Base-by-base conservation (phyloP, 1,140 invertebrate genomes). In the Bombus pyrosoma region DNA sequence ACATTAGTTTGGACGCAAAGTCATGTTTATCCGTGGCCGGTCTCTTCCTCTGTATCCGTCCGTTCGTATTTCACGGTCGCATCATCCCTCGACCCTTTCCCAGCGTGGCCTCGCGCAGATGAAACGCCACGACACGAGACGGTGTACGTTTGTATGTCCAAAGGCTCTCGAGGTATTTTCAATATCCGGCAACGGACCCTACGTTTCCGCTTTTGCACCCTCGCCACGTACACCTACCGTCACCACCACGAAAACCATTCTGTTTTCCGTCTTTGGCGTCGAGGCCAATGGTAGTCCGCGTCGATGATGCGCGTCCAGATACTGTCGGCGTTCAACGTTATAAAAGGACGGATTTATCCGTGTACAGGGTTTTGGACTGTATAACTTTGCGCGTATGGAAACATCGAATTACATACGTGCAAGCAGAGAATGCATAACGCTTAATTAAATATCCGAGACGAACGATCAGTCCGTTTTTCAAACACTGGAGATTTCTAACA, bases 161-260 rank as follows among this genome's bases (percentile, higher is more conserved):
- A 76, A 85, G 83, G 82, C 86, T 90, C 86, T 87, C 89, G 85
- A 90, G 91, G 92, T 93, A 93, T 93, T 93, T 93, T 93, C 92
- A 93, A 93, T 93, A 93, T 93, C 92, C 92, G 91, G 86, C 83
- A 62, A 85, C 86, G 81, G 88, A 64, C 76, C 88, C 72, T 73
- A 72, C 81, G 83, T 90, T 91, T 91, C 89, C 91, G 88, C 73
- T 86, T 83, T 81, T 81, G 71, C 83, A 72, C 66, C 81, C 74
- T 72, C 37, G 43, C 74, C 47, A 39, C 62, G 81, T 81, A 47
- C 32, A 18, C 53, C 37, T 25, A 28, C 41, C 3, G 41, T 59
- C 41, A n/a, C 47, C 66, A 41, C 28, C 34, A 39, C 34, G 28
- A 34, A 85, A 86, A 88, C 87, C 71, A 76, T 81, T 80, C 71